Percentiles rank a stretch among this genome's conserved stretches.
Evolutionary conservation across 2,113 vertebrate species (phyloP).

Genomic region (Telmatochromis sp.): DNA sequence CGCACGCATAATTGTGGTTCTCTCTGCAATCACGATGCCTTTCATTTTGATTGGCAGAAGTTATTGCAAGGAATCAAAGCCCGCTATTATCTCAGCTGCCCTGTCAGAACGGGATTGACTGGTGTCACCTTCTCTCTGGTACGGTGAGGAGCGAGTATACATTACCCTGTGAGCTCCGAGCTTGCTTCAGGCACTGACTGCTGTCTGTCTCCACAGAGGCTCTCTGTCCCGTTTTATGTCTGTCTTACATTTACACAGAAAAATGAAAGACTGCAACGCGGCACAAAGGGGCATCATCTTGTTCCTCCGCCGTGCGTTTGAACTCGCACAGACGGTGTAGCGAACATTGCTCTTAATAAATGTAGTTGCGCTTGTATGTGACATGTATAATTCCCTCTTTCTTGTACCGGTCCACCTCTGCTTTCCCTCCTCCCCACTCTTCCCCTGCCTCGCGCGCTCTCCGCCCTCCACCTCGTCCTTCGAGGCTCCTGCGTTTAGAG

Average conservation of each 20-base stretch:
- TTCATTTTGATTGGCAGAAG: constrained; percentile 63
- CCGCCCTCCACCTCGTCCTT: constrained; percentile 36
- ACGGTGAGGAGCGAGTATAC: constrained; percentile 44
- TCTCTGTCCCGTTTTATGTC: constrained; percentile 52
- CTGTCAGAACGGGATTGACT: constrained; percentile 65
- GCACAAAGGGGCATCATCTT: background rate
- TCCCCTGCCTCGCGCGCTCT: background rate
- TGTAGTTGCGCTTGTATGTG: background rate
- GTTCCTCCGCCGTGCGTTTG: background rate
- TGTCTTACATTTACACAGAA: constrained; percentile 45
- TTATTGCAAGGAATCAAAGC: constrained; percentile 67
- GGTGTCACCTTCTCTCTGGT: constrained; percentile 66
- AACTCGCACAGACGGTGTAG: background rate
- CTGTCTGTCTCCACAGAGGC: constrained; percentile 52
- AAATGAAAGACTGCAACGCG: constrained; percentile 41
- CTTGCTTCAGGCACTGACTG: constrained; percentile 64
- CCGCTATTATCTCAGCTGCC: constrained; percentile 62
- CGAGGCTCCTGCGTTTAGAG: constrained; percentile 58
- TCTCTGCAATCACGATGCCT: constrained; percentile 35
- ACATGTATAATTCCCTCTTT: background rate
- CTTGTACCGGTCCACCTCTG: background rate
- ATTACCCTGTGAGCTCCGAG: constrained; percentile 62
- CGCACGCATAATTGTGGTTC: background rate
- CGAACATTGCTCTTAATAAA: background rate
- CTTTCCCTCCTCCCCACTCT: background rate